phyloP scores from a whole-genome alignment of 2,113 vertebrate species.

The Desmodus rotundus region DNA sequence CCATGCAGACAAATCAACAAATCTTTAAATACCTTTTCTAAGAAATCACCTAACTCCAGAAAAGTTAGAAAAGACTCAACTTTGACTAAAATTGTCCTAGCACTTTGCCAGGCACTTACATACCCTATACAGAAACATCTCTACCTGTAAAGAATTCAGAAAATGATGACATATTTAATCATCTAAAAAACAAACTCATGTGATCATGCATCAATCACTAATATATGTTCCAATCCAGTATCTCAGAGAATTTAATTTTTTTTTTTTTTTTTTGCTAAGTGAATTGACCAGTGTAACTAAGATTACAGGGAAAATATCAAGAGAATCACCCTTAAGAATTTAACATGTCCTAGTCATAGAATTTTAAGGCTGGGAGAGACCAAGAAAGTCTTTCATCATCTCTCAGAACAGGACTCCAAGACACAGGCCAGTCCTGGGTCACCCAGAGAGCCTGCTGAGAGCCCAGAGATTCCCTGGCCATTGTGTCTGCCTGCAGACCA shows the following conservation, averaged over 20 bases:
- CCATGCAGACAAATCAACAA: not conserved
- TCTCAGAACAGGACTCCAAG: not conserved
- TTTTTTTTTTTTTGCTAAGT: not conserved
- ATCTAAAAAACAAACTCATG: not conserved
- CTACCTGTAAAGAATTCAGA: not conserved
- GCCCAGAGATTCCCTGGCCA: not conserved
- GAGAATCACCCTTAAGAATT: not conserved
- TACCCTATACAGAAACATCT: not conserved
- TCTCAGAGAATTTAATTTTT: not conserved
- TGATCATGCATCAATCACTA: not conserved
- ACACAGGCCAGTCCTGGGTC: not conserved
- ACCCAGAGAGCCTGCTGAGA: not conserved
- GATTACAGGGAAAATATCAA: not conserved
- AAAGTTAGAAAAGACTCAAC: conserved; percentile 14
- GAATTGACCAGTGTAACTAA: not conserved
- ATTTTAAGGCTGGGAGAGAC: not conserved
- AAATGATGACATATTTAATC: not conserved
- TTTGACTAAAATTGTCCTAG: not conserved
- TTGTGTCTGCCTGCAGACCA: not conserved
- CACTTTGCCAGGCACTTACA: not conserved
- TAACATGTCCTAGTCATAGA: not conserved
- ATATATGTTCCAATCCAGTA: not conserved
- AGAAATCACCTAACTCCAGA: not conserved
- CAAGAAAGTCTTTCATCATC: not conserved
- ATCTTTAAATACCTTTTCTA: conserved; percentile 21